Evolutionary conservation across 2,888 invertebrate genomes (phyloP).

Genomic region (Volucella zonaria): DNA sequence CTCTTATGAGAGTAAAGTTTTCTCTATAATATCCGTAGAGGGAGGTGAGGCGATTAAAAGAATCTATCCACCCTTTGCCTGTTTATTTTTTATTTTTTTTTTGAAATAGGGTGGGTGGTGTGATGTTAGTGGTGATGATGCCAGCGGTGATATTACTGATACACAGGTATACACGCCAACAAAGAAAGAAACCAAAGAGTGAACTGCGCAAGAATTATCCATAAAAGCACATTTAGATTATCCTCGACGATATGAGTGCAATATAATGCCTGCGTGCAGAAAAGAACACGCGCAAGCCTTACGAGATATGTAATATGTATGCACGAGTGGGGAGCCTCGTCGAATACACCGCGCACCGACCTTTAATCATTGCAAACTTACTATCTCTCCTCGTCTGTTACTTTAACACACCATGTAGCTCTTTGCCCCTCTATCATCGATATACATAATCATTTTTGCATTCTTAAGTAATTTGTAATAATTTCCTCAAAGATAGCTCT

Average conservation of each 20-base stretch:
- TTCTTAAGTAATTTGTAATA: slow-evolving; percentile 82
- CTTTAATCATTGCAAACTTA: slow-evolving; percentile 53
- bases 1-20: slow-evolving; percentile 14
- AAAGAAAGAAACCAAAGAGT: slow-evolving; percentile 7
- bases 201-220: slow-evolving; percentile 44
- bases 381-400: background rate
- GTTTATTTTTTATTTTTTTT: background rate
- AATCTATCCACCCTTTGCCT: slow-evolving; percentile 44
- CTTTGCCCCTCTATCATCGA: slow-evolving; percentile 76
- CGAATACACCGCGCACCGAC: slow-evolving; percentile 41
- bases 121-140: slow-evolving; percentile 17
- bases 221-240: slow-evolving; percentile 68
- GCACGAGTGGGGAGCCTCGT: slow-evolving; percentile 8
- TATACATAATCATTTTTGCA: slow-evolving; percentile 82
- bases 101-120: slow-evolving; percentile 47
- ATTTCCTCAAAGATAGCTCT: slow-evolving; percentile 81
- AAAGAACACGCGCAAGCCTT: slow-evolving; percentile 17
- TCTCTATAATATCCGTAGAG: slow-evolving; percentile 21
- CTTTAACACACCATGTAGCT: background rate
- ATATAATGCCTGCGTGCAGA: slow-evolving; percentile 52
- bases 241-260: slow-evolving; percentile 57
- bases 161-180: background rate
- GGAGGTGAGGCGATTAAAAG: slow-evolving; percentile 48
- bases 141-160: slow-evolving; percentile 9
- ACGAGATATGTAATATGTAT: background rate